Evolutionary conservation across 2,113 vertebrate species (phyloP).

Genomic region (Cyanoderma ruficeps): DNA sequence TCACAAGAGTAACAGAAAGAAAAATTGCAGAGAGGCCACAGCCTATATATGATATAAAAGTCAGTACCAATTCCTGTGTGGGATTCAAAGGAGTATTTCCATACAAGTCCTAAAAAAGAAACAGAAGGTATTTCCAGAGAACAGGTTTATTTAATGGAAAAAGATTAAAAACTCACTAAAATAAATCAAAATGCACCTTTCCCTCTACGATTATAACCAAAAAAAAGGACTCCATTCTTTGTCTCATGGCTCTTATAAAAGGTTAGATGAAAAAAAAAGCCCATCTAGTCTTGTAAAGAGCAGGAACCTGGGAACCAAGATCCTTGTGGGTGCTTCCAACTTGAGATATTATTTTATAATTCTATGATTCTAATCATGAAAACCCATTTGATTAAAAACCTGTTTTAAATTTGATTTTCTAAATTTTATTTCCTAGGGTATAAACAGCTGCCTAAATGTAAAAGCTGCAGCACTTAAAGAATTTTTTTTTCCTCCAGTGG

Average conservation of each 20-base stretch:
- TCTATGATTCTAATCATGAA: neutral
- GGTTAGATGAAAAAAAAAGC: neutral
- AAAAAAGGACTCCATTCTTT: neutral
- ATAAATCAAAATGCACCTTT: neutral
- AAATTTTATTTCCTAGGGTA: neutral
- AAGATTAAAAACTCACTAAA: accelerated
- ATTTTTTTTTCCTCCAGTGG: neutral
- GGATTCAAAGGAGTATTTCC: constrained; percentile 57
- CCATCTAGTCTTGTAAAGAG: neutral
- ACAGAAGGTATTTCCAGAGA: neutral
- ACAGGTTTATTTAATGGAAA: neutral
- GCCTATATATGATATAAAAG: constrained; percentile 92
- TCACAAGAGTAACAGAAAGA: constrained; percentile 88
- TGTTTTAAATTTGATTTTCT: neutral
- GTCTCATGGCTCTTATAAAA: neutral
- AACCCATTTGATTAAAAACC: neutral
- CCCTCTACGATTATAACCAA: neutral
- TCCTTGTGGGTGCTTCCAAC: neutral
- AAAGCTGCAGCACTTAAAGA: neutral
- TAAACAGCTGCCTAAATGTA: neutral
- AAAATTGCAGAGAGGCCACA: constrained; percentile 93
- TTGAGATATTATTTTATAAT: neutral
- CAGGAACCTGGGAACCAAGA: neutral
- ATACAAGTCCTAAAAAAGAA: constrained; percentile 83
- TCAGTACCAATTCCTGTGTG: constrained; percentile 79